Base-by-base conservation (phyloP, 2,888 invertebrate genomes). In the Ophion ellenae region DNA sequence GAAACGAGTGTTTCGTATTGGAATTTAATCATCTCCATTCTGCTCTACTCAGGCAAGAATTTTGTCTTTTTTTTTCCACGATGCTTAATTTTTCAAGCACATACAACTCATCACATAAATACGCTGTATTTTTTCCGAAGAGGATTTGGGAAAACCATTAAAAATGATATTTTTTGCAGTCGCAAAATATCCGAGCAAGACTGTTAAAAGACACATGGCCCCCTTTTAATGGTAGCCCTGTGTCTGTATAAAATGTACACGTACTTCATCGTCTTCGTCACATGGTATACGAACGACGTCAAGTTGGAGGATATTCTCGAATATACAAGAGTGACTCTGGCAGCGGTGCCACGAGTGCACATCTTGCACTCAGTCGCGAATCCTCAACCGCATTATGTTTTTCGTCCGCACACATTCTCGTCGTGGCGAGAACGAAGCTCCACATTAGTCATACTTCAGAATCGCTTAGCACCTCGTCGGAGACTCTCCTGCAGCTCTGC, bases 371-470 rank as follows among this genome's bases (percentile, higher is more conserved):
- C 66, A 24, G 71, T 79, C 53, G 80, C 77, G 86, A 87, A 86
- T 85, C 82, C 67, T 83, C 73, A 80, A 80, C 84, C 85, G 76
- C 86, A 88, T 81, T 86, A 77, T 70, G 71, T 53, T 77, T 71
- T 70, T 86, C 78, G 78, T 75, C 64, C 57, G 28, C 59, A 71
- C 66, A 57, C 53, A 77, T 47, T 64, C 63, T 45, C 57, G 45
- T 28, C 32, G 64, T 28, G 66, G 57, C 14, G 53, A 66, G 53
- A 57, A 32, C 47, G 59, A 81, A 85, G 73, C 57, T 73, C 76
- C 88, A 86, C 88, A 90, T 90, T 89, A 87, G 87, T 90, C 89
- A 89, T 88, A 90, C 89, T 90, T 89, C 75, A 87, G 87, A 89
- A 89, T 89, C 89, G 89, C 88, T 90, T 89, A 90, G 88, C 83